These are phyloP conservation scores for Hexactinellida sp. DNA, from an alignment of 37 sponge, comb jelly and placozoan species.

Conservation along the genomic window DNA sequence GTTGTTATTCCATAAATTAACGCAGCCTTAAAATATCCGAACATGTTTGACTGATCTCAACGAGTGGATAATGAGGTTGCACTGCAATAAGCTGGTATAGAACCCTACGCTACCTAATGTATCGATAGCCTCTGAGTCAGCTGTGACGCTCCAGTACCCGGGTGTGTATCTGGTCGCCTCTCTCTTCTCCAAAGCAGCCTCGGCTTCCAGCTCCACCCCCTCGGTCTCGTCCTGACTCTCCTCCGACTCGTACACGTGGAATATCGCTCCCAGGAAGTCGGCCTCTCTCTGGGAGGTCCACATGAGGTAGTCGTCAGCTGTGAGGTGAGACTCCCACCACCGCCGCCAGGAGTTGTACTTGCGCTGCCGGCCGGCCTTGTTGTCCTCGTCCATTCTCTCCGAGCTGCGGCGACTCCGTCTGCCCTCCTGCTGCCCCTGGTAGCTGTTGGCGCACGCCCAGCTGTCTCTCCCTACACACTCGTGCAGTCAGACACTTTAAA, in stretches of 20 bases:
- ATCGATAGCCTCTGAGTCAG: not conserved
- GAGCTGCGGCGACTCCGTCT: not conserved
- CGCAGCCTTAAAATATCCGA: no score
- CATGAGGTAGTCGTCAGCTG: not conserved
- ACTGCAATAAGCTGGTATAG: not conserved
- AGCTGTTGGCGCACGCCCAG: not conserved
- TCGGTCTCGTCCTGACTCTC: not conserved
- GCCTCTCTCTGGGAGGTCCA: not conserved
- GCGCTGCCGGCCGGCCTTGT: not conserved
- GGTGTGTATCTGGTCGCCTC: not conserved
- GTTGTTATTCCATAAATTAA: no score
- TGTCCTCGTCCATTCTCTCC: not conserved
- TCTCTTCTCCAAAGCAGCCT: not conserved
- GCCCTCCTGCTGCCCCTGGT: not conserved
- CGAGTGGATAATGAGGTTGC: no score
- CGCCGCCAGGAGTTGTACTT: not conserved
- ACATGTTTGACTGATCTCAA: no score
- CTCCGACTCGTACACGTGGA: not conserved
- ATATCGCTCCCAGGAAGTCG: not conserved
- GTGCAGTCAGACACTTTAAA: no score
- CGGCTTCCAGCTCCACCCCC: not conserved
- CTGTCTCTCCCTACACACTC: not conserved
- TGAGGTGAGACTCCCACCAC: conserved; percentile 12
- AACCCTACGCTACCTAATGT: not conserved
- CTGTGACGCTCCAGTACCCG: not conserved